phyloP scores from a whole-genome alignment of 2,797 vertebrate genomes.

The Pogoniulus pusillus region DNA sequence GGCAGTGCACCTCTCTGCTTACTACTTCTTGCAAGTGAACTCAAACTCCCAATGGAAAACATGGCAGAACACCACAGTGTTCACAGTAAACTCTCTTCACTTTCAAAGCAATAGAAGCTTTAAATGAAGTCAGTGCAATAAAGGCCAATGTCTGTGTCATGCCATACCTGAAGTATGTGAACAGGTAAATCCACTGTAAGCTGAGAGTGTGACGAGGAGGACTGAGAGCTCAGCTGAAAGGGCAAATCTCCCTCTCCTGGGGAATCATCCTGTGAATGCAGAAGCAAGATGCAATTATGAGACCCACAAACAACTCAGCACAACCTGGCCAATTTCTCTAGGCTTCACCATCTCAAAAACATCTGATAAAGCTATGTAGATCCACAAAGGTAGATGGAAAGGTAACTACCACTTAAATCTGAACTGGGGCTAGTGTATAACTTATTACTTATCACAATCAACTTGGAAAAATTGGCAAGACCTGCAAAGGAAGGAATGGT shows the following conservation, averaged over 20 bases:
- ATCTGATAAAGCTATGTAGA: neutral
- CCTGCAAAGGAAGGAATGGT: neutral
- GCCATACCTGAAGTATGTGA: constrained; percentile 91
- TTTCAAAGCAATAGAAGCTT: neutral
- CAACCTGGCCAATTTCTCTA: neutral
- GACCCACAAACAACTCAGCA: neutral
- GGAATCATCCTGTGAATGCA: constrained; percentile 85
- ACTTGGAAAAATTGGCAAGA: neutral
- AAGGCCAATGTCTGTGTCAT: neutral
- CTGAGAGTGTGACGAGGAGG: constrained; percentile 88
- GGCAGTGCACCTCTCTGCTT: neutral
- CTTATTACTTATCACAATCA: neutral
- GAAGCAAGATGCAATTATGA: neutral
- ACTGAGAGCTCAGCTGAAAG: constrained; percentile 87
- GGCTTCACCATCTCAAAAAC: neutral
- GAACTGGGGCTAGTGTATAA: neutral
- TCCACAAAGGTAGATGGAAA: neutral
- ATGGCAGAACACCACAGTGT: neutral
- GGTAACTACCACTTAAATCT: neutral
- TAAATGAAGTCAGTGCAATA: neutral
- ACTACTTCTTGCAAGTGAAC: neutral
- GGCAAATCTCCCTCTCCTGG: constrained; percentile 87
- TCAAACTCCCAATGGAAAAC: neutral
- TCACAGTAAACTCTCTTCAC: neutral
- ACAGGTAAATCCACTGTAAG: constrained; percentile 91